Conservation (phyloP, 2,888 invertebrate genomes). For the Arctia plantaginis region DNA sequence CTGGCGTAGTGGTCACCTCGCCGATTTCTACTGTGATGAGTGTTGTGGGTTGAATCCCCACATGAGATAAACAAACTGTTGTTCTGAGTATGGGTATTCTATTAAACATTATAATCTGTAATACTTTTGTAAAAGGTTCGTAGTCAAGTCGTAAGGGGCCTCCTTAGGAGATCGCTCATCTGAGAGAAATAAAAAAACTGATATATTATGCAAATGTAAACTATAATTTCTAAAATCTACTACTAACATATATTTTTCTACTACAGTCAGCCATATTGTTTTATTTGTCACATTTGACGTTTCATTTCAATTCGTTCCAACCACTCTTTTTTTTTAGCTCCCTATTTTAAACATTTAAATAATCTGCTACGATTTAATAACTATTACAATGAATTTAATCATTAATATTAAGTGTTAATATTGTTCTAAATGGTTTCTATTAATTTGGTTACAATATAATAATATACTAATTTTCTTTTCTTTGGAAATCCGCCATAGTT, state of each 20-base stretch:
- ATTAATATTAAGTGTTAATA: not conserved
- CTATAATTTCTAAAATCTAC: constrained; percentile 49
- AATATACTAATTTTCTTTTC: constrained; percentile 23
- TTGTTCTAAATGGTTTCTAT: not conserved
- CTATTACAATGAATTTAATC: constrained; percentile 12
- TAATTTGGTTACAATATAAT: constrained; percentile 8
- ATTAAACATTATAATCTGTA: too few relatives aligned
- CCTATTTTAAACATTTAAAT: constrained; percentile 11
- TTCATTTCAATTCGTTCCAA: constrained; percentile 18
- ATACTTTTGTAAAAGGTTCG: too few relatives aligned
- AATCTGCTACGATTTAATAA: constrained; percentile 19
- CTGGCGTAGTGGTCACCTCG: too few relatives aligned
- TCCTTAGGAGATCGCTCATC: not conserved
- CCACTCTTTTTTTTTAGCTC: constrained; percentile 18
- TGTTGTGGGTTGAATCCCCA: too few relatives aligned
- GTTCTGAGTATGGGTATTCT: too few relatives aligned
- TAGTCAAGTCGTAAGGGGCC: too few relatives aligned
- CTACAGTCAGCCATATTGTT: constrained; percentile 33
- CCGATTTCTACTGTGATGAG: too few relatives aligned
- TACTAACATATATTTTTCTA: constrained; percentile 14
- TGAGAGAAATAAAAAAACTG: constrained; percentile 24
- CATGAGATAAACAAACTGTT: too few relatives aligned
- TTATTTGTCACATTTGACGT: constrained; percentile 5
- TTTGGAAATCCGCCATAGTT: constrained; percentile 47
- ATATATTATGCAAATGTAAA: constrained; percentile 38